These are phyloP conservation scores for Ceraclea dissimilis DNA, from an alignment of 2,888 invertebrate genomes.

Conservation along the genomic window DNA sequence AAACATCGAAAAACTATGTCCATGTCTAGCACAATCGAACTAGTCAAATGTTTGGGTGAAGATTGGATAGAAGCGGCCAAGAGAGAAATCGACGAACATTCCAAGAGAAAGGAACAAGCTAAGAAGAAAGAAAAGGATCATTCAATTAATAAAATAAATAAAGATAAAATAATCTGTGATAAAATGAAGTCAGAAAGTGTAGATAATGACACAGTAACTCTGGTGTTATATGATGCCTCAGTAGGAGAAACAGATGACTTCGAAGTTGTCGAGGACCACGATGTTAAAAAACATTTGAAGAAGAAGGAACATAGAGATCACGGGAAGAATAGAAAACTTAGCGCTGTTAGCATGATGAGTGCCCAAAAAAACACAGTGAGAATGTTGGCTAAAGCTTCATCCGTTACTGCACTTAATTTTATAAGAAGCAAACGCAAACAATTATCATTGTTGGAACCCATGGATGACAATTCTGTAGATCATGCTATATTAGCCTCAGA, in stretches of 20 bases:
- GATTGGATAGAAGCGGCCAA: slow-evolving; percentile 43
- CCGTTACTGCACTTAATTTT: slow-evolving; percentile 42
- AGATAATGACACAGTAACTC: slow-evolving; percentile 16
- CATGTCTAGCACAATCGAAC: slow-evolving; percentile 44
- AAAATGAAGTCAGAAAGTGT: slow-evolving; percentile 5
- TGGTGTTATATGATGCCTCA: slow-evolving; percentile 22
- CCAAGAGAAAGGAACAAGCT: slow-evolving; percentile 31
- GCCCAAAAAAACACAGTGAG: slow-evolving; percentile 24
- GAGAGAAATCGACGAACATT: slow-evolving; percentile 38
- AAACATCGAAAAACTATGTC: slow-evolving; percentile 47
- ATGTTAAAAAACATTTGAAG: slow-evolving; percentile 36
- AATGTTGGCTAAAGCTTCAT: slow-evolving; percentile 35
- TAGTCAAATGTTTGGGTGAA: slow-evolving; percentile 43
- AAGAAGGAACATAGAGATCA: slow-evolving; percentile 39
- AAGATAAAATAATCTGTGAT: slow-evolving; percentile 4
- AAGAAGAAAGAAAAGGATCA: slow-evolving; percentile 37
- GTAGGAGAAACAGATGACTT: slow-evolving; percentile 32
- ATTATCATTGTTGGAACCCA: slow-evolving; percentile 32
- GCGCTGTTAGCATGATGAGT: slow-evolving; percentile 19
- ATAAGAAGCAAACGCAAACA: slow-evolving; percentile 42
- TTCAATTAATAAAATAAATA: not conserved
- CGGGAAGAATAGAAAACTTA: slow-evolving; percentile 32
- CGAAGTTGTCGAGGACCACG: slow-evolving; percentile 30
- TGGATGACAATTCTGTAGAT: slow-evolving; percentile 34
- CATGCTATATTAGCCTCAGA: slow-evolving; percentile 39